phyloP scores from a whole-genome alignment of 1,140 invertebrate species.

The Tetragnatha versicolor region DNA sequence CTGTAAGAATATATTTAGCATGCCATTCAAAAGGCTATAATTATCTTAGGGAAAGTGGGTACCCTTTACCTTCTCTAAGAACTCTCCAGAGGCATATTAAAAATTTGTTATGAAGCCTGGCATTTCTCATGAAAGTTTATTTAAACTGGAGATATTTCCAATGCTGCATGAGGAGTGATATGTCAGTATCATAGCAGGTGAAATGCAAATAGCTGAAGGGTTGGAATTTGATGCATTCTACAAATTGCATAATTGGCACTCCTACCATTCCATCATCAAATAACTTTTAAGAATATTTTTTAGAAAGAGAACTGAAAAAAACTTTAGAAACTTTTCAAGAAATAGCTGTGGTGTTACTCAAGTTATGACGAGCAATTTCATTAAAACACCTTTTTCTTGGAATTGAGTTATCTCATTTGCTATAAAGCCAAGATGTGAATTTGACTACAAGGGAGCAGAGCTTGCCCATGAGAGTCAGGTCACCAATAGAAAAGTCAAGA shows the following conservation, averaged over 20 bases:
- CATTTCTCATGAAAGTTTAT: background rate
- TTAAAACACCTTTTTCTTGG: too few species aligned
- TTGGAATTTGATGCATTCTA: background rate
- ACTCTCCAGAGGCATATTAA: background rate
- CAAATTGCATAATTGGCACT: constrained; percentile 4
- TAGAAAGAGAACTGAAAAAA: too few species aligned
- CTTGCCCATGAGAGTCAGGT: too few species aligned
- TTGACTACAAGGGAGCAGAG: too few species aligned
- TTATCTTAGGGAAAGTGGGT: constrained; percentile 1
- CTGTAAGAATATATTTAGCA: constrained; percentile 6
- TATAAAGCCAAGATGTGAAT: too few species aligned
- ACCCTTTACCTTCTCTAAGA: background rate
- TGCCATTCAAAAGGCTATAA: constrained; percentile 1
- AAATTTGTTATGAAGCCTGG: background rate
- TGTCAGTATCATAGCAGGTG: background rate
- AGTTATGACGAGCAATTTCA: too few species aligned
- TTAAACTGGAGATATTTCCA: background rate
- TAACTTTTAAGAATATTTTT: background rate
- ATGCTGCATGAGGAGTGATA: background rate
- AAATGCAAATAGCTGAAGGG: constrained; percentile 13
- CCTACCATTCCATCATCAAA: background rate
- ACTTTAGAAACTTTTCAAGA: too few species aligned
- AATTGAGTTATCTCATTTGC: too few species aligned
- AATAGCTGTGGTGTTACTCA: too few species aligned
- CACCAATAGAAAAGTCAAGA: too few species aligned